These are phyloP conservation scores for Ceratina australensis DNA, from an alignment of 1,140 invertebrate genomes.

Conservation along the genomic window DNA sequence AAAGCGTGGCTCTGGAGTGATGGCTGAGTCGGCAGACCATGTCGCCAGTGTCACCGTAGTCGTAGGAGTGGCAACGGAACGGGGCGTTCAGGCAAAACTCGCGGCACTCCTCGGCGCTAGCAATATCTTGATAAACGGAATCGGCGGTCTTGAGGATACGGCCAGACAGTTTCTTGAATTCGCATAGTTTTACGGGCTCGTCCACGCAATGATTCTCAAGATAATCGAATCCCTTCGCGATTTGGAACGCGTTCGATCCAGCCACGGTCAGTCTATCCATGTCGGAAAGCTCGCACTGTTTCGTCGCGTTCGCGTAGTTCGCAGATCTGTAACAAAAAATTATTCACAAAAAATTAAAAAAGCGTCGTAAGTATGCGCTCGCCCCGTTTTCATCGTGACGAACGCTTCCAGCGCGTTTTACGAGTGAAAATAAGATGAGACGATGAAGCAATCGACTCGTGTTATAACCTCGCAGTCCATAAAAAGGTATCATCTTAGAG, in stretches of 20 bases:
- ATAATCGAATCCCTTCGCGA: constrained; percentile 88
- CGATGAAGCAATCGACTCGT: too few relatives aligned
- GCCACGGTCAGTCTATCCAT: constrained; percentile 94
- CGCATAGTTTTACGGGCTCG: constrained; percentile 93
- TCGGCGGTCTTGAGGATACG: constrained; percentile 96
- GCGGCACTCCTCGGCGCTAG: constrained; percentile 91
- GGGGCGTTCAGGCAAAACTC: constrained; percentile 93
- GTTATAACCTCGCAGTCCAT: too few relatives aligned
- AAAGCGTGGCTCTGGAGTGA: constrained; percentile 92
- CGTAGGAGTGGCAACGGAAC: constrained; percentile 93
- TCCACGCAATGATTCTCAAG: constrained; percentile 95
- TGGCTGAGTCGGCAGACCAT: constrained; percentile 95
- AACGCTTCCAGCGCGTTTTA: too few relatives aligned
- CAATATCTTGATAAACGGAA: constrained; percentile 94
- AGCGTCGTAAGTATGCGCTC: too few relatives aligned
- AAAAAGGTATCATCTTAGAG: too few relatives aligned
- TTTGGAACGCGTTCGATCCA: constrained; percentile 87
- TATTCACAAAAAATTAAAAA: neutral
- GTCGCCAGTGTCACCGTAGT: constrained; percentile 95
- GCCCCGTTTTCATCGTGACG: too few relatives aligned
- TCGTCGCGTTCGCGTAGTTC: constrained; percentile 92
- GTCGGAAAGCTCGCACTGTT: constrained; percentile 91
- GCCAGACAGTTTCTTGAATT: constrained; percentile 93
- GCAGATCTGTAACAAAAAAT: constrained; percentile 87
- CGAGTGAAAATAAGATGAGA: too few relatives aligned